Base-by-base conservation (phyloP, 2,113 vertebrate genomes). In the Cisticola juncidis region DNA sequence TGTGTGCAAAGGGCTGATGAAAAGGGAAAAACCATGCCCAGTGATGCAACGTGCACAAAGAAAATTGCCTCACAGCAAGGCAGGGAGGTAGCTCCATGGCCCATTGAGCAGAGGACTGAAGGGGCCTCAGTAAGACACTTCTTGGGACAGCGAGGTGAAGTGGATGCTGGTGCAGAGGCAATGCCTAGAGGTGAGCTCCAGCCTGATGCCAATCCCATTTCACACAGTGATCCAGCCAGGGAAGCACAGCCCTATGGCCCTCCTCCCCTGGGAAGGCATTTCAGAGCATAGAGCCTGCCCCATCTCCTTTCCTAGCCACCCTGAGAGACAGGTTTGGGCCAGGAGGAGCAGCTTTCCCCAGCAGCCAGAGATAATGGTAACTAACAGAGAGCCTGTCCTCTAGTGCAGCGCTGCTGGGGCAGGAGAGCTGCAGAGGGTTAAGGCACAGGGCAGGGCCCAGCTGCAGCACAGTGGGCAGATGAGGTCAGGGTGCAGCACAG, bases 141-240 rank as follows among this genome's bases (percentile, higher is more conserved):
- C 58, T 28, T 58, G 51, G 15, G 14, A 58, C 14, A 51, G 29
- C 1, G 0, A 80, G 26, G 50, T 36, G 66, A 82, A 60, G 16
- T 0, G 0, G 51, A 71, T 2, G 1, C 23, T 3, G 3, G 12
- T 13, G 29, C 51, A 87, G 33, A 79, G 33, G 26, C 51, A 64
- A 23, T 2, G 4, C 29, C 2, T 0, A 17, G 8, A 4, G 0
- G 4, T 13, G 26, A 74, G 25, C 36, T 69, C 18, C 50, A 64
- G 36, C 38, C 16, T 9, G 2, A 33, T 0, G 0, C 33, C 47
- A 71, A 20, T 44, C 24, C 24, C 2, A 1, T 9, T 15, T 14
- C 29, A 35, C 2, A 1, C 0, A 1, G 22, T 0, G 0, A 81
- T 47, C 12, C 24, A 54, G 45, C 44, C 7, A 5, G 31, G 8